These are phyloP conservation scores for Murina feae DNA, from an alignment of 2,113 vertebrate species.

Conservation along the genomic window DNA sequence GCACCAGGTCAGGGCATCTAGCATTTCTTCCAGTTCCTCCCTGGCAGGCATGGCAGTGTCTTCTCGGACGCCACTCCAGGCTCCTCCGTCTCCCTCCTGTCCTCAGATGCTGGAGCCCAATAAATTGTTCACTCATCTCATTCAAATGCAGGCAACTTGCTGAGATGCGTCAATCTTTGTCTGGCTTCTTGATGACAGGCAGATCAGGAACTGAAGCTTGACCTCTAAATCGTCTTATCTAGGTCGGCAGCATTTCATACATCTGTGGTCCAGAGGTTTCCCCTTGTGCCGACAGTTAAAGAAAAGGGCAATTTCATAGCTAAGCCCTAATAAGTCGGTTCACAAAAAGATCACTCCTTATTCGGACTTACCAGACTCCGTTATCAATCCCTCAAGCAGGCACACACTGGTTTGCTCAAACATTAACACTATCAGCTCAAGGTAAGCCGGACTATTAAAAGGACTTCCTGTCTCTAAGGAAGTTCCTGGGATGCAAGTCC, in stretches of 20 bases:
- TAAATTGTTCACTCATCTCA: constrained; percentile 22
- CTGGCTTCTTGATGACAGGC: neutral
- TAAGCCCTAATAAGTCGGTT: constrained; percentile 33
- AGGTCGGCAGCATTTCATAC: constrained; percentile 45
- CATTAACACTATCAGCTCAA: neutral
- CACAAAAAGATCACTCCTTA: constrained; percentile 26
- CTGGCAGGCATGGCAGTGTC: neutral
- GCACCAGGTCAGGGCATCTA: fast-evolving
- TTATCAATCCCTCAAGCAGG: constrained; percentile 48
- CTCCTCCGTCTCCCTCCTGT: neutral
- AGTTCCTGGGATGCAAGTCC: neutral
- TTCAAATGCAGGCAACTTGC: constrained; percentile 42
- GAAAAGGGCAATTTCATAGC: constrained; percentile 52
- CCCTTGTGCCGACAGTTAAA: constrained; percentile 15
- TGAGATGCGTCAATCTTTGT: constrained; percentile 31
- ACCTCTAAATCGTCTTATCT: constrained; percentile 52
- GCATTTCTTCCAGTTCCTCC: fast-evolving
- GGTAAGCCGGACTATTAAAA: constrained; percentile 2
- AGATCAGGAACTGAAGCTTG: constrained; percentile 2
- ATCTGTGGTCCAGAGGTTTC: neutral
- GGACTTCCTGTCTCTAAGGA: neutral
- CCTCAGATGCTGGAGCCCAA: neutral
- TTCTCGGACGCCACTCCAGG: neutral
- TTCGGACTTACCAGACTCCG: constrained; percentile 39
- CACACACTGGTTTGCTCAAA: neutral